Conservation (phyloP, 2,888 invertebrate genomes). For the Galerucella nymphaeae region DNA sequence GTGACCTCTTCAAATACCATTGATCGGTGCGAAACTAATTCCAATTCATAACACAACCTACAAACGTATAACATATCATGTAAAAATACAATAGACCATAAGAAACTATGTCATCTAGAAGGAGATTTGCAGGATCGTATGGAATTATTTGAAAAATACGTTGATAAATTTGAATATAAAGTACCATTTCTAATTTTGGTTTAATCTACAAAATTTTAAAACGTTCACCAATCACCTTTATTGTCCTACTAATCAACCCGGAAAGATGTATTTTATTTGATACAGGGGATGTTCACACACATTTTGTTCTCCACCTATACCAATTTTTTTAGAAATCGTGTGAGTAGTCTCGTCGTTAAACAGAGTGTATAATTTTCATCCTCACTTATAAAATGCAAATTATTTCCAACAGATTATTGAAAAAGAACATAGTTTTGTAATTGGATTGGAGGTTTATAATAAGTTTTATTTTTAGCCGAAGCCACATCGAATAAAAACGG, state of each 20-base stretch:
- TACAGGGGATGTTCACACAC: too few relatives aligned
- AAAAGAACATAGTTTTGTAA: neutral
- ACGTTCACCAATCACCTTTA: too few relatives aligned
- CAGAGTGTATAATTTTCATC: too few relatives aligned
- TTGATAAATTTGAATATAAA: too few relatives aligned
- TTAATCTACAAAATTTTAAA: too few relatives aligned
- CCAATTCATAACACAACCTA: neutral
- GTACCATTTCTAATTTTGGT: too few relatives aligned
- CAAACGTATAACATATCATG: conserved; percentile 1
- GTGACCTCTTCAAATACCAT: neutral
- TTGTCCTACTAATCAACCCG: too few relatives aligned
- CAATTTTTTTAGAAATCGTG: too few relatives aligned
- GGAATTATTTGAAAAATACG: neutral
- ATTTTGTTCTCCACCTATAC: too few relatives aligned
- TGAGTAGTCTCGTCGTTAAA: too few relatives aligned
- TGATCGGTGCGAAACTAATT: conserved; percentile 1
- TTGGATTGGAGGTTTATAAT: neutral
- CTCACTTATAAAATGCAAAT: too few relatives aligned
- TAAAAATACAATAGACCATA: neutral
- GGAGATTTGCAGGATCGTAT: neutral
- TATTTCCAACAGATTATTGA: neutral
- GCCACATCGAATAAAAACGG: neutral
- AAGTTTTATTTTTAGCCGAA: neutral
- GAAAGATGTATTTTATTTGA: too few relatives aligned
- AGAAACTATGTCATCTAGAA: neutral